Percentiles rank a stretch among this genome's conserved stretches.
Conservation (phyloP, 2,113 vertebrate genomes). For the Sebastes fasciatus region DNA sequence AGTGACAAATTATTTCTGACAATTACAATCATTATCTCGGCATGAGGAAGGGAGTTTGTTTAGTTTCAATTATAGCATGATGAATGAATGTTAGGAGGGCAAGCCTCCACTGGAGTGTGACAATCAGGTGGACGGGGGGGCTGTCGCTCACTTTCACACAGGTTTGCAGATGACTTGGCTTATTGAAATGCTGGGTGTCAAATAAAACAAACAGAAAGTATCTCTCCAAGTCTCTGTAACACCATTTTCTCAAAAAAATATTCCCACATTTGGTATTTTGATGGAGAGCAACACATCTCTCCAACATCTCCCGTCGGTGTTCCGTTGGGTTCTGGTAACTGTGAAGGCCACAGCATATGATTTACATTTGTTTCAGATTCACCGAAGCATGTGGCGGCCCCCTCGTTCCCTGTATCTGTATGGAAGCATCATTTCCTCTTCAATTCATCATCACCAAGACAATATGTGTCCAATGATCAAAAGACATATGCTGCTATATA, state of each 20-base stretch:
- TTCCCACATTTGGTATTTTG: background rate
- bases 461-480: slow-evolving; percentile 12
- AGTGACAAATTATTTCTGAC: slow-evolving; percentile 56
- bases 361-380: background rate
- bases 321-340: background rate
- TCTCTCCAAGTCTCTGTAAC: no score
- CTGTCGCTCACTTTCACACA: slow-evolving; percentile 40
- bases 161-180: background rate
- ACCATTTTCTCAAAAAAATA: background rate
- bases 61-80: slow-evolving; percentile 40
- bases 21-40: slow-evolving; percentile 43
- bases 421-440: background rate
- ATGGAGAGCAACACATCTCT: background rate
- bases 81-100: slow-evolving; percentile 37
- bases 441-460: background rate
- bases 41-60: slow-evolving; percentile 30
- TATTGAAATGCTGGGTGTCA: background rate
- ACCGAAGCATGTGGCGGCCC: background rate
- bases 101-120: slow-evolving; percentile 40
- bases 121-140: slow-evolving; percentile 36
- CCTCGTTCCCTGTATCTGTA: background rate
- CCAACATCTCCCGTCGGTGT: background rate
- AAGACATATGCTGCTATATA: background rate
- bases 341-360: background rate
- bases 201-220: background rate